Conservation (phyloP, 1,140 invertebrate species). For the Apis cerana region DNA sequence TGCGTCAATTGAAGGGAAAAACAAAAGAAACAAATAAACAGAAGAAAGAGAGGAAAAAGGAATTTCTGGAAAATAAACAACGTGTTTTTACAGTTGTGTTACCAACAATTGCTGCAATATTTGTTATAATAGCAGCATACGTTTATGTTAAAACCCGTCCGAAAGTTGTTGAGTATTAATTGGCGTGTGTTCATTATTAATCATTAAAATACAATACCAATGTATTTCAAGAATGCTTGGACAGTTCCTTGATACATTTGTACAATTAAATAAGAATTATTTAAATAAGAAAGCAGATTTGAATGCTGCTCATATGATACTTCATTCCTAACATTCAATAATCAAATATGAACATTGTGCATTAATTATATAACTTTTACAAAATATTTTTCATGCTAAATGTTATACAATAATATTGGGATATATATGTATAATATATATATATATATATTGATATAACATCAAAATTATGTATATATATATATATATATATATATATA, state of each 20-base stretch:
- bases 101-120: conserved; percentile 86
- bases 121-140: conserved; percentile 88
- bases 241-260: conserved; percentile 52
- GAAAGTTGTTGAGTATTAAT: conserved; percentile 76
- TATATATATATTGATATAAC: too few relatives aligned
- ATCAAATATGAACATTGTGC: conserved; percentile 29
- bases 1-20: conserved; percentile 90
- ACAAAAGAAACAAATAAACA: conserved; percentile 92
- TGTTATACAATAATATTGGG: conserved; percentile 43
- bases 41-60: conserved; percentile 90
- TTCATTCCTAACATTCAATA: conserved; percentile 38
- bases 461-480: neutral
- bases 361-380: conserved; percentile 48
- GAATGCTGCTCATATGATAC: conserved; percentile 11
- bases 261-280: conserved; percentile 37
- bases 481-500: neutral
- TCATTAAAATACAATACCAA: conserved; percentile 39
- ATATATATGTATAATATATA: neutral
- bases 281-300: conserved; percentile 39
- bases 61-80: conserved; percentile 89
- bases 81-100: conserved; percentile 88
- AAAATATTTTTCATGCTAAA: conserved; percentile 51
- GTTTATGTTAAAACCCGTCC: conserved; percentile 90
- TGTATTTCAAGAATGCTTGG: conserved; percentile 44
- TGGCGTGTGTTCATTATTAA: conserved; percentile 28